Percentiles rank a stretch among this genome's conserved stretches.
Conservation (phyloP, 2,888 invertebrate genomes). For the Xestia c-nigrum region DNA sequence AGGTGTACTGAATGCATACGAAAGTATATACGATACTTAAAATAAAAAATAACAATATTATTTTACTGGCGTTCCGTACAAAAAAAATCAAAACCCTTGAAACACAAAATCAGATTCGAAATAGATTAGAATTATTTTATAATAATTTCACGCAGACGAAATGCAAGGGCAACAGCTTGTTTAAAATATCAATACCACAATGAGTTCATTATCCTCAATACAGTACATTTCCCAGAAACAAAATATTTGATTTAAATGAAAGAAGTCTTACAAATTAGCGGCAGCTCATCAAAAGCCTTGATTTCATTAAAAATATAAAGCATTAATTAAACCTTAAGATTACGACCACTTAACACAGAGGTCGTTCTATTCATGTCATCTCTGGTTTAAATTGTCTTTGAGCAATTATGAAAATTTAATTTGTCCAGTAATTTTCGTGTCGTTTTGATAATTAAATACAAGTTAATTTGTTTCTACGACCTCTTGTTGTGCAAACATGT, state of each 20-base stretch:
- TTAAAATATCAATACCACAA: not conserved
- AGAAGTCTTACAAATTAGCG: not conserved
- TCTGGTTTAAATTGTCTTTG: constrained; percentile 21
- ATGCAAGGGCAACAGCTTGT: not conserved
- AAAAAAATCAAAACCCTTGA: no score
- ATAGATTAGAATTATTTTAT: no score
- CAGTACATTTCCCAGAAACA: not conserved
- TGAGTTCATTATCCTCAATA: not conserved
- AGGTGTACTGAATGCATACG: no score
- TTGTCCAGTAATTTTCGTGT: constrained; percentile 9
- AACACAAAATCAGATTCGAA: no score
- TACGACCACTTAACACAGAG: constrained; percentile 6
- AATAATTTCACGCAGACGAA: no score
- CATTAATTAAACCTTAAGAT: constrained; percentile 13
- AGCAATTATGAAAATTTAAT: constrained; percentile 13
- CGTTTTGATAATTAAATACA: constrained; percentile 18
- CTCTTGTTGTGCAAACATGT: not conserved
- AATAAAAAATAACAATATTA: no score
- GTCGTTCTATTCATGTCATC: constrained; percentile 10
- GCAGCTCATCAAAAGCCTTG: not conserved
- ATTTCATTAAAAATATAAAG: constrained; percentile 6
- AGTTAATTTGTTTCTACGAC: constrained; percentile 9
- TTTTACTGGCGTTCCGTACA: no score
- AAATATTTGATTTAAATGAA: not conserved
- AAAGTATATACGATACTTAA: no score